Evolutionary conservation across 2,797 vertebrate genomes (phyloP), one percentile per base, ranked within the genome.

Genomic region (Emydoidea blandingii): DNA sequence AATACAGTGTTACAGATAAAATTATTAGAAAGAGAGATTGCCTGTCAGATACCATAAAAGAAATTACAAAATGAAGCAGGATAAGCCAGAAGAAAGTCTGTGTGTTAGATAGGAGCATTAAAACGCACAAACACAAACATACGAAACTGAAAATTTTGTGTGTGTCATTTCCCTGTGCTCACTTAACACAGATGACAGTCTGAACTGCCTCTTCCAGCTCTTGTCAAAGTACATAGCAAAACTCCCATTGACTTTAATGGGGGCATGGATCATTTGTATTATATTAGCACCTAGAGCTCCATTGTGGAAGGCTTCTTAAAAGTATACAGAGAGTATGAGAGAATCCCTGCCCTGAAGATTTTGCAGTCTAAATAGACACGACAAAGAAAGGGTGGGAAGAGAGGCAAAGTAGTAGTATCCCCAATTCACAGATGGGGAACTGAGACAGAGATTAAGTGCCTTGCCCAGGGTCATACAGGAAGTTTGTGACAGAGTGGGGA

Each of bases 1-100:
- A 93, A 85, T 44, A 59, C 18, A 78, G 50, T 52, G 34, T 79
- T 15, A 29, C 29, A 76, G 89, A 95, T 87, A 88, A 68, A 37
- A 74, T 9, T 59, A 92, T 76, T 44, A 76, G 41, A 76, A 14
- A 15, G 47, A 8, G 47, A 87, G 90, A 15, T n/a, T 5, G 49
- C 9, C 41, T 65, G n/a, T 94, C 88, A 93, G 79, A 31, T 52
- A 83, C 94, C 89, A 74, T 82, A 41, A 83, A 94, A 89, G 7
- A 76, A 47, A 47, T 25, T 76, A 29, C 27, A 82, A 37, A 47
- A 4, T 37, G 86, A 78, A 47, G 59, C 80, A 92, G 81, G 1
- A 12, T 29, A 57, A 81, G 37, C 25, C 41, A 57, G 86, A 89
- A 53, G 29, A 27, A 81, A 0, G 74, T 93, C 34, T 90, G 18